Evolutionary conservation across 2,113 vertebrate species (phyloP).

Genomic region (Stigmatopora nigra): DNA sequence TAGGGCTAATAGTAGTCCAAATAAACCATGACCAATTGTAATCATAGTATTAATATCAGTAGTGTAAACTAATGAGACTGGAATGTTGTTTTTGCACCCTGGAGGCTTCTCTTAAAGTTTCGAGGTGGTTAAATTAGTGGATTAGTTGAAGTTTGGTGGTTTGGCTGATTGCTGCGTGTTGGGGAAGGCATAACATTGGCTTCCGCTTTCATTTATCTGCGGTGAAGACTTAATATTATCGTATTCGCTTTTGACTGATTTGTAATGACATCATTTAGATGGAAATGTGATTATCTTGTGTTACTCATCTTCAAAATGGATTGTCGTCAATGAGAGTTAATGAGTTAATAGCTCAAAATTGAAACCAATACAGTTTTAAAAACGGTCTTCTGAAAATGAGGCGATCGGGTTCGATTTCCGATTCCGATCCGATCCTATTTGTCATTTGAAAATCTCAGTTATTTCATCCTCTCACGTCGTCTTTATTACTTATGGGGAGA

Average conservation of each 20-base stretch:
- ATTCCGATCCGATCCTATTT: too few species aligned
- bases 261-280: slow-evolving; percentile 2
- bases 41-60: slow-evolving; percentile 71
- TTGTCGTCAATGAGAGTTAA: too few species aligned
- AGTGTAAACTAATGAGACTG: slow-evolving; percentile 66
- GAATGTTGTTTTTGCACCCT: slow-evolving; percentile 64
- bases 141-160: slow-evolving; percentile 56
- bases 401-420: too few species aligned
- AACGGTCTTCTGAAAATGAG: too few species aligned
- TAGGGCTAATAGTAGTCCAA: slow-evolving; percentile 72
- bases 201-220: slow-evolving; percentile 25
- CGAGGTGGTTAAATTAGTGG: slow-evolving; percentile 54
- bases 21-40: slow-evolving; percentile 71
- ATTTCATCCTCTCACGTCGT: neutral
- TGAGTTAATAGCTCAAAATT: too few species aligned
- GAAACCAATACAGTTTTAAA: too few species aligned
- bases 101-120: slow-evolving; percentile 48
- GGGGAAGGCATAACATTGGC: slow-evolving; percentile 18
- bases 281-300: neutral
- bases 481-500: neutral
- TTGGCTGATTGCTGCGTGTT: slow-evolving; percentile 48
- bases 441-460: neutral
- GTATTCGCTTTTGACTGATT: slow-evolving; percentile 26
- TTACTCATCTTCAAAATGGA: neutral
- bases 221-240: slow-evolving; percentile 19